These are phyloP conservation scores for Chionodraco myersi DNA, from an alignment of 2,113 vertebrate species.

Conservation along the genomic window DNA sequence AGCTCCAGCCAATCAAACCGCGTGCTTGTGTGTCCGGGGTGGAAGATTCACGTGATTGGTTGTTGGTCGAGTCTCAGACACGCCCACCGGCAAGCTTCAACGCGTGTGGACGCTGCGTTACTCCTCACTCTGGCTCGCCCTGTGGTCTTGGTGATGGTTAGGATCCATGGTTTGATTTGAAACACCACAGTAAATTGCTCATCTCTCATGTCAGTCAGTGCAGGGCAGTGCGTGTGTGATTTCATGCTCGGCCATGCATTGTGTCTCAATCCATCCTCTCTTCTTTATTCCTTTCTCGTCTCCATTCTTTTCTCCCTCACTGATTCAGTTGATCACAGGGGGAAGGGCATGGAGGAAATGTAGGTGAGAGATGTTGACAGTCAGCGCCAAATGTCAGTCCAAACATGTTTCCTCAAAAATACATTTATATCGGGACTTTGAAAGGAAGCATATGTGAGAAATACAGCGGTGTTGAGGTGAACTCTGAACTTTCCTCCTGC, in stretches of 20 bases:
- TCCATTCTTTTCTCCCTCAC: neutral
- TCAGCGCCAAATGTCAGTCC: neutral
- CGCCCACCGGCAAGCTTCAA: too few species aligned
- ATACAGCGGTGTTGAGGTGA: conserved; percentile 14
- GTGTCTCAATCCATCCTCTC: conserved; percentile 12
- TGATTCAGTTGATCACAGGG: conserved; percentile 20
- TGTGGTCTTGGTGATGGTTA: conserved; percentile 3
- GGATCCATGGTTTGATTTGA: conserved; percentile 20
- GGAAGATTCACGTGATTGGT: too few species aligned
- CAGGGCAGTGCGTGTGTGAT: conserved; percentile 31
- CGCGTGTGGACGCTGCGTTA: too few species aligned
- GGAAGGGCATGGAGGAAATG: neutral
- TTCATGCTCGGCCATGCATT: conserved; percentile 45
- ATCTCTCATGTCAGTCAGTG: conserved; percentile 23
- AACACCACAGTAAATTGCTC: conserved; percentile 13
- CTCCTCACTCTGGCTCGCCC: neutral
- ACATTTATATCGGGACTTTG: neutral
- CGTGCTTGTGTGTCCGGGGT: too few species aligned
- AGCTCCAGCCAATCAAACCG: too few species aligned
- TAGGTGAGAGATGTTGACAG: conserved; percentile 27
- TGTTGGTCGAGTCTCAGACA: too few species aligned
- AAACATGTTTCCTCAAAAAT: neutral
- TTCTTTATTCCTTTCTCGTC: neutral
- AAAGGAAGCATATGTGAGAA: too few species aligned
- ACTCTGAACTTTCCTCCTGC: conserved; percentile 17